Base-by-base conservation (phyloP, 2,113 vertebrate genomes). In the Leucopternis melanops region DNA sequence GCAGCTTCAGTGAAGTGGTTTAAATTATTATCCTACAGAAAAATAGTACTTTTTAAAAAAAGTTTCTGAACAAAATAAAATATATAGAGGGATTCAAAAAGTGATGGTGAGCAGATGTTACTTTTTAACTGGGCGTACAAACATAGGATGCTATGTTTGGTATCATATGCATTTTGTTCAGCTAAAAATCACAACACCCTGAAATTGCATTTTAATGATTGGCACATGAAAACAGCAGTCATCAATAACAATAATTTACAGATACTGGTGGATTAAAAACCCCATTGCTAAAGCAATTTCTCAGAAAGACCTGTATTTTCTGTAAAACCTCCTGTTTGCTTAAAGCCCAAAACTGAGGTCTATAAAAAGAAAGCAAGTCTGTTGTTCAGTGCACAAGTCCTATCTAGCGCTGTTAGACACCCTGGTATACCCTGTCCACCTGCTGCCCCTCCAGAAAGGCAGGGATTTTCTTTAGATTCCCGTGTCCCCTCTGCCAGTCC, bases 401-500 rank as follows among this genome's bases (percentile, higher is more conserved):
- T 38, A 26, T 16, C 26, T 9, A 65, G 23, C 10, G 3, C 5
- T 38, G 8, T 23, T 17, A 40, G 18, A 34, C 20, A 8, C 32
- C 20, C 17, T 65, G 32, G 21, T 34, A 22, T 47, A 6, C 7
- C 31, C 23, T 59, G 50, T 16, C 34, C 6, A 8, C 42, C 34
- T 34, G 22, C 38, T 74, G 42, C n/a, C 21, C 31, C 57, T 58
- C 11, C 71, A 66, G 67, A 54, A 67, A 62, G 5, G 17, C 23
- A 27, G 2, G 8, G 55, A 36, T 70, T 69, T 73, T 63, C 69
- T 72, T 16, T 15, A 59, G 27, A 49, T 36, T 42, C 65, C 65
- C 6, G 0, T 50, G 11, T 81, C 5, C 5, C 12, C 21, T 7
- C 6, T 0, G 1, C 2, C 40, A 57, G 13, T 7, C 38, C 31